Evolutionary conservation across 2,797 vertebrate genomes (phyloP), one percentile per base, ranked within the genome.

Genomic region (Oreochromis grahami): DNA sequence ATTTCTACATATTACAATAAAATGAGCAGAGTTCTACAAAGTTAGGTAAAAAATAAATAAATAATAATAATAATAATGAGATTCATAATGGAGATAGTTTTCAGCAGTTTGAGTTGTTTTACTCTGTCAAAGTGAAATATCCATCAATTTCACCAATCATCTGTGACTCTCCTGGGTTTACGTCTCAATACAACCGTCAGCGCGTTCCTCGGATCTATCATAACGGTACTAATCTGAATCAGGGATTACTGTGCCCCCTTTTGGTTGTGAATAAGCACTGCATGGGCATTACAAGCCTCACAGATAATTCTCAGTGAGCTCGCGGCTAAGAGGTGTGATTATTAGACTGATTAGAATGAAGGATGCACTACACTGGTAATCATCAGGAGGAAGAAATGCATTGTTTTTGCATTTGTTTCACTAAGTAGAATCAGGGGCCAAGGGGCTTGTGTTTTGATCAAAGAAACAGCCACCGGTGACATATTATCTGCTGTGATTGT

Each of bases 211-310:
- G 41, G 78, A 41, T 56, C 29, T 45, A 3, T 79, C 5, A 29
- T 32, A 4, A 9, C 8, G 60, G 17, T 24, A 1, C 24, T n/a
- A 79, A 65, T 90, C 78, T 77, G 80, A 89, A 92, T 77, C 78
- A 94, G 90, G 90, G 88, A 84, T 88, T 79, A 89, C 84, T 92
- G 90, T 92, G 95, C 93, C 93, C 93, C 94, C 95, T 94, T 45
- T 91, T 90, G 95, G 94, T 43, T 13, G 9, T 6, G 45, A 32
- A 29, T 24, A 45, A 38, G 50, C 88, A 93, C 78, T 91, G 83
- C 94, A 87, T 14, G 17, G 76, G 79, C 84, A 79, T 79, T 79
- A 81, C 52, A 34, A 34, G 65, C 77, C 19, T 36, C 84, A 52
- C 76, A 41, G 52, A 53, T 8, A 87, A 45, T 80, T 86, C 70